Conservation (phyloP, 2,888 invertebrate species). For the Bedellia somnulentella region DNA sequence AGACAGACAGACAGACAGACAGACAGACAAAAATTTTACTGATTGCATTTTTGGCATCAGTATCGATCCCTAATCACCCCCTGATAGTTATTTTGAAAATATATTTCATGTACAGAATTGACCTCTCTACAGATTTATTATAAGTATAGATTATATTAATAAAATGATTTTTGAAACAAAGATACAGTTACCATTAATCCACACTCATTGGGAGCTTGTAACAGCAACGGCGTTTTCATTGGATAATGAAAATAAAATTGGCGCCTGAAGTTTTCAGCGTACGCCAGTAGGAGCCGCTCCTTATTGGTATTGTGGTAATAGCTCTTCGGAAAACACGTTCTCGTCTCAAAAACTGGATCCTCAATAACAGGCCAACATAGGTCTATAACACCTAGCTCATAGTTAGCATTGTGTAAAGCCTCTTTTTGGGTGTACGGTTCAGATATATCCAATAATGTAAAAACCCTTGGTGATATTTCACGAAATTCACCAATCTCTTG, state of each 20-base stretch:
- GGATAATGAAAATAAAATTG: constrained; percentile 66
- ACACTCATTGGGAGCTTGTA: constrained; percentile 77
- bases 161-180: too few species aligned
- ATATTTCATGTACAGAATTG: too few species aligned
- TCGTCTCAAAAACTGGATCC: constrained; percentile 58
- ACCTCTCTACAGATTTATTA: neutral
- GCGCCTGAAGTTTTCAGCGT: constrained; percentile 76
- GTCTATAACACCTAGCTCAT: constrained; percentile 63
- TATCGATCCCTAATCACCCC: too few species aligned
- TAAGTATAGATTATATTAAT: neutral
- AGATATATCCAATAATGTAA: constrained; percentile 25
- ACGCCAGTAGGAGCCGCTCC: constrained; percentile 70
- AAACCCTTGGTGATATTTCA: constrained; percentile 38
- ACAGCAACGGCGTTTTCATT: constrained; percentile 65
- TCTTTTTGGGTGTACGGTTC: constrained; percentile 47
- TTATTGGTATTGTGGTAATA: constrained; percentile 69
- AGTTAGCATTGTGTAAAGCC: constrained; percentile 60
- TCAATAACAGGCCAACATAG: constrained; percentile 65
- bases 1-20: too few species aligned
- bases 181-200: constrained; percentile 65
- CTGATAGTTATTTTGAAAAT: too few species aligned
- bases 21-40: too few species aligned
- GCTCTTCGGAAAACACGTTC: constrained; percentile 63
- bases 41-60: too few species aligned
- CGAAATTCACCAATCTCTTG: constrained; percentile 25